Evolutionary conservation across 2,113 vertebrate species (phyloP), one percentile per base, ranked within the genome.

Genomic region (Toxostoma redivivum): DNA sequence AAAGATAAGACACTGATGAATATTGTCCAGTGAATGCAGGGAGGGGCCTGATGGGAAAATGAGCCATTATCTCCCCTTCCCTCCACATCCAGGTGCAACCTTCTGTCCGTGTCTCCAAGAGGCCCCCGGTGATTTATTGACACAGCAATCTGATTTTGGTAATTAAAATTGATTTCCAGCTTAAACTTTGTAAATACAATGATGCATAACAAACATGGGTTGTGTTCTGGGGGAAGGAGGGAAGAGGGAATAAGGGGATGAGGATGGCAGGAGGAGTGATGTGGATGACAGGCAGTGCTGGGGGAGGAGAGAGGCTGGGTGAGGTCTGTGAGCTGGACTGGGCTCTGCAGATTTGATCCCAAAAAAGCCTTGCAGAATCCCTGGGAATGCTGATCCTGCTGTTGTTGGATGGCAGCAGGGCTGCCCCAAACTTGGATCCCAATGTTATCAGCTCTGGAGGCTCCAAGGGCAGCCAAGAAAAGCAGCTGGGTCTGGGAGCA

Each of bases 111-210:
- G 90, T 62, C 80, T 70, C 33, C 3, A 2, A 61, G 19, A 1
- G 56, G 38, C 33, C 85, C 60, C 22, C 3, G 3, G 74, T 97
- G 97, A 96, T 97, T 97, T 96, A 98, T 98, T 87, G 95, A 95
- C 93, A 95, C 1, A 4, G 86, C 88, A 95, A 94, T 96, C 73
- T 56, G 95, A 97, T 97, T 98, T 97, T 97, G 95, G 97, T 98
- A 98, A 98, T 98, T 98, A 98, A 98, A 98, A 98, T 98, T 97
- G 98, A 98, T 98, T 97, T 98, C 93, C 73, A 62, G 92, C 97
- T 97, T 98, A 94, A 96, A 93, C 79, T 94, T 97, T 94, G 94
- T 94, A 96, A 91, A 95, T 88, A 95, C 92, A 74, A 18, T 83
- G 88, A 95, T 95, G 84, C 94, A 84, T 96, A 78, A 94, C 95